These are phyloP conservation scores for Calycopis cecrops DNA, from an alignment of 1,140 invertebrate genomes.

Conservation along the genomic window DNA sequence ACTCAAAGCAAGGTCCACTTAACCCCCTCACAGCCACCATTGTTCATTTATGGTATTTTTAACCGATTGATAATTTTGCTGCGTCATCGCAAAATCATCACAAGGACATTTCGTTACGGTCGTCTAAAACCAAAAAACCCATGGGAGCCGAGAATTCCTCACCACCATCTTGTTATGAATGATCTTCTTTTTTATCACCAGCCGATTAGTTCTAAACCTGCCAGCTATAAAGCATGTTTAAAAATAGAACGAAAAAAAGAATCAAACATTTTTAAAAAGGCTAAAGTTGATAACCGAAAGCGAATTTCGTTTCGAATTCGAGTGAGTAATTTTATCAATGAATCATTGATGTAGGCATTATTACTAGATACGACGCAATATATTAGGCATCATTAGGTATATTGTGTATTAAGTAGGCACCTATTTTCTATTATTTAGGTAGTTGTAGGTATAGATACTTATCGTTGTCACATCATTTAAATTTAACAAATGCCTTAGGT, in stretches of 20 bases:
- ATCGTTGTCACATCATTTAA: no score
- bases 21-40: no score
- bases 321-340: slow-evolving; percentile 11
- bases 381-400: no score
- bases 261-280: slow-evolving; percentile 25
- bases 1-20: no score
- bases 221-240: slow-evolving; percentile 26
- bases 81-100: slow-evolving; percentile 38
- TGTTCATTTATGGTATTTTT: slow-evolving; percentile 2
- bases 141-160: slow-evolving; percentile 51
- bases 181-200: slow-evolving; percentile 40
- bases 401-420: no score
- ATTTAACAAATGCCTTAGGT: no score
- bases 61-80: slow-evolving; percentile 27
- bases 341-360: not conserved
- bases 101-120: slow-evolving; percentile 52
- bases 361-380: not conserved
- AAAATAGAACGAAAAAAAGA: slow-evolving; percentile 28
- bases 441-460: no score
- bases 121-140: slow-evolving; percentile 51
- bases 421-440: no score
- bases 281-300: slow-evolving; percentile 38
- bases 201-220: slow-evolving; percentile 39
- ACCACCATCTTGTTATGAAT: slow-evolving; percentile 44
- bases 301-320: slow-evolving; percentile 19